A percentile compares a stretch with the other conserved stretches of the same genome.
phyloP scores from a whole-genome alignment of 2,888 invertebrate species.

The Mesochorus sp. region DNA sequence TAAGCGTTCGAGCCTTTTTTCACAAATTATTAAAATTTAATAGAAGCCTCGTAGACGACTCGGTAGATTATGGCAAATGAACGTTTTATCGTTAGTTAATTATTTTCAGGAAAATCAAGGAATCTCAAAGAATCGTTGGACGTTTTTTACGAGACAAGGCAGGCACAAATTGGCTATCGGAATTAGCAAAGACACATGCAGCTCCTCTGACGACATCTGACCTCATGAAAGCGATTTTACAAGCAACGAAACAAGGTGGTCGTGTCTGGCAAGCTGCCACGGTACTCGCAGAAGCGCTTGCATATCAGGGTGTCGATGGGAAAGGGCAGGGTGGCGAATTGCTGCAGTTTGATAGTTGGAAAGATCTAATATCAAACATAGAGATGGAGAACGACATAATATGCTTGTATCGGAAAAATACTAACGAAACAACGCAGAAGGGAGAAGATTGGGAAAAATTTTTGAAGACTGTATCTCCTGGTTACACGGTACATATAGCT shows the following conservation, averaged over 20 bases:
- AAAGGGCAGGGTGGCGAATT: too few relatives aligned
- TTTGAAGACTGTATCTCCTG: constrained; percentile 55
- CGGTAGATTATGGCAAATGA: too few relatives aligned
- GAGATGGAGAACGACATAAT: constrained; percentile 66
- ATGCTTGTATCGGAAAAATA: constrained; percentile 65
- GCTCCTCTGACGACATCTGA: constrained; percentile 60
- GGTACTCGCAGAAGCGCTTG: constrained; percentile 34
- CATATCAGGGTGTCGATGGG: constrained; percentile 8
- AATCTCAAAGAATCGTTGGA: constrained; percentile 60
- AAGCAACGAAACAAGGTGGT: constrained; percentile 24
- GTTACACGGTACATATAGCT: constrained; percentile 64
- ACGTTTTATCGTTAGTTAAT: too few relatives aligned
- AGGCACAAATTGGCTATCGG: constrained; percentile 59
- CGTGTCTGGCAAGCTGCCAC: constrained; percentile 57
- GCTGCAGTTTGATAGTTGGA: constrained; percentile 60
- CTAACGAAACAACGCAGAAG: constrained; percentile 52
- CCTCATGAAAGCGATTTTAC: constrained; percentile 56
- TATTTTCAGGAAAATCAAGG: constrained; percentile 59
- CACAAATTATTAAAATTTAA: background rate
- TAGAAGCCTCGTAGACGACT: too few relatives aligned
- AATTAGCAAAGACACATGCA: constrained; percentile 37
- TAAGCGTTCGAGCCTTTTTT: background rate
- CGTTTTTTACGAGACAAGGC: constrained; percentile 58
- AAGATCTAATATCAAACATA: constrained; percentile 58
- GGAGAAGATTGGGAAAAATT: constrained; percentile 67